Evolutionary conservation across 2,888 invertebrate genomes (phyloP).

Genomic region (Nemoura dubitans): DNA sequence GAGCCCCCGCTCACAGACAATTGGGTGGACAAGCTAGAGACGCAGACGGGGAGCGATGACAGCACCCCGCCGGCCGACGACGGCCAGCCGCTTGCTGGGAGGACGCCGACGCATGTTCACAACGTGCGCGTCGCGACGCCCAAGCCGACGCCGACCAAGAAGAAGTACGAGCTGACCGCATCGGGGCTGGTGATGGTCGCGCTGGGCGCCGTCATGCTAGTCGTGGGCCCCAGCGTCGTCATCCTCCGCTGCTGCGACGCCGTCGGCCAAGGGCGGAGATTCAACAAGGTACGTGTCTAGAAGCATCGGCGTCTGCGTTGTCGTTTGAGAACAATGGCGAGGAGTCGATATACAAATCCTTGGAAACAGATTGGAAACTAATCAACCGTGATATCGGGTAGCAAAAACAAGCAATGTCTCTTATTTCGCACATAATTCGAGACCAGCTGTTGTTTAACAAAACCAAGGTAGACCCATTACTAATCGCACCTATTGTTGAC

Average conservation of each 20-base stretch:
- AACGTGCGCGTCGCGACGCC: conserved; percentile 32
- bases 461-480: background rate
- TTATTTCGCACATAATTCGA: background rate
- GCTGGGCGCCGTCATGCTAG: conserved; percentile 48
- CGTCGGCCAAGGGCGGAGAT: conserved; percentile 36
- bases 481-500: background rate
- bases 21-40: conserved; percentile 58
- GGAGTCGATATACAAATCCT: background rate
- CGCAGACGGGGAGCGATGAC: conserved; percentile 53
- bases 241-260: conserved; percentile 45
- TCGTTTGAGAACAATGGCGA: background rate
- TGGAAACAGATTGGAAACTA: background rate
- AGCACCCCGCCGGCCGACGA: background rate
- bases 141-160: background rate
- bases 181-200: conserved; percentile 48
- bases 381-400: background rate
- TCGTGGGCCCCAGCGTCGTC: conserved; percentile 47
- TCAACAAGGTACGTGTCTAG: conserved; percentile 44
- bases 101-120: conserved; percentile 13
- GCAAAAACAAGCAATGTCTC: background rate
- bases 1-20: conserved; percentile 58
- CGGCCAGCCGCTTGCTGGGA: background rate
- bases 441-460: background rate
- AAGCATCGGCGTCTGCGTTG: background rate
- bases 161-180: conserved; percentile 30